A percentile compares a stretch with the other conserved stretches of the same genome.
Evolutionary conservation across 2,113 vertebrate genomes (phyloP).

Genomic region (Paedocypris sp.): DNA sequence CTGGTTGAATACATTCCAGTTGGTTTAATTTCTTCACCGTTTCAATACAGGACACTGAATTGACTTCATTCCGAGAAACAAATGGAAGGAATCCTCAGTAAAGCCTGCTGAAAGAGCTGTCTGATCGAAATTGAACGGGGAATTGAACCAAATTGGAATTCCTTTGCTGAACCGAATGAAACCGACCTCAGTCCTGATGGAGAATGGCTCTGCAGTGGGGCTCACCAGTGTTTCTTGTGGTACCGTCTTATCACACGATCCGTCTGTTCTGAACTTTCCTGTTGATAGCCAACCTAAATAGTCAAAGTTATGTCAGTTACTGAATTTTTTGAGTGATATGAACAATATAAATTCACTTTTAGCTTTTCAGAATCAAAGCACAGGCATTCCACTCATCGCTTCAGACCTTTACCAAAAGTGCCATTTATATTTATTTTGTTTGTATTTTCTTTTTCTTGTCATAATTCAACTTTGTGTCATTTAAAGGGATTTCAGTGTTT

Average conservation of each 20-base stretch:
- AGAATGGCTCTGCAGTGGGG: background rate
- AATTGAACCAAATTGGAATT: constrained; percentile 4
- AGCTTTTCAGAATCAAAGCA: background rate
- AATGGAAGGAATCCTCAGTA: background rate
- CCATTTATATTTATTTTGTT: constrained; percentile 8
- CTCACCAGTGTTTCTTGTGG: background rate
- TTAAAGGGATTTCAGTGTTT: background rate
- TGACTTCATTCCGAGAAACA: background rate
- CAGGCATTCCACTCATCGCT: background rate
- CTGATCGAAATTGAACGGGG: background rate
- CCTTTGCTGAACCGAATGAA: background rate
- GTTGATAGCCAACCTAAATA: background rate
- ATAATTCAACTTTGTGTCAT: background rate
- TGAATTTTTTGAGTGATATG: background rate
- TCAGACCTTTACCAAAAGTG: background rate
- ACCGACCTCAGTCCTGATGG: background rate
- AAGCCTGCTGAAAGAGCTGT: background rate
- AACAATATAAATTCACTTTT: background rate
- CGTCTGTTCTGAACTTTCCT: background rate
- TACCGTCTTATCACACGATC: background rate
- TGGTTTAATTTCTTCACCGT: background rate
- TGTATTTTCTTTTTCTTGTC: constrained; percentile 2
- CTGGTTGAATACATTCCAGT: background rate
- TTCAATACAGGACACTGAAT: background rate
- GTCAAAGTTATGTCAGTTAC: background rate